Conservation (phyloP, 2,113 vertebrate species). For the Suricata suricatta region DNA sequence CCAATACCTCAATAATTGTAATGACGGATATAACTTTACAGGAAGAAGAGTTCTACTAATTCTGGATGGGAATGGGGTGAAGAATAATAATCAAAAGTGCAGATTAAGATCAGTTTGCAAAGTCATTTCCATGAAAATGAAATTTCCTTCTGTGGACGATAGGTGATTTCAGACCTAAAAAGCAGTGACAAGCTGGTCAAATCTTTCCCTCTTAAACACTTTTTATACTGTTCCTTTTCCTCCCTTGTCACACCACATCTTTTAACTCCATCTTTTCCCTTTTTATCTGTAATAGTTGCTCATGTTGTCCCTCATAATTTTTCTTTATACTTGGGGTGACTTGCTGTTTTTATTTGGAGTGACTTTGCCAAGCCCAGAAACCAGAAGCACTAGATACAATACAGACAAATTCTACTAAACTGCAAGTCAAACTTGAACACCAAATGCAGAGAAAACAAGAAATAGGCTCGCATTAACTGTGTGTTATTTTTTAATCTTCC, state of each 20-base stretch:
- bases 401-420: background rate
- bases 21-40: slow-evolving; percentile 19
- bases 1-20: background rate
- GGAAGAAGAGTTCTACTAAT: slow-evolving; percentile 79
- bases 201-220: background rate
- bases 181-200: background rate
- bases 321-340: background rate
- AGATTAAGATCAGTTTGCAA: slow-evolving; percentile 78
- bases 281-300: background rate
- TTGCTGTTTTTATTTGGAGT: slow-evolving; percentile 24
- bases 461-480: background rate
- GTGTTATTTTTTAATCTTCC: slow-evolving; percentile 47
- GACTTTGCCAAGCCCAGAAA: background rate
- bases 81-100: slow-evolving; percentile 74
- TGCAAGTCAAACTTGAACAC: background rate
- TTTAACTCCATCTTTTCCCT: background rate
- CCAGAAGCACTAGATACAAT: background rate
- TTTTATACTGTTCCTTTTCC: background rate
- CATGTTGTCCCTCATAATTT: background rate
- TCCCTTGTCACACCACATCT: background rate
- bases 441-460: slow-evolving; percentile 10
- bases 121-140: slow-evolving; percentile 77
- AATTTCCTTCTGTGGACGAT: slow-evolving; percentile 59
- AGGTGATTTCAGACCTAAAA: background rate
- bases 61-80: slow-evolving; percentile 4